These are phyloP conservation scores for Drosophila saltans DNA, from an alignment of 1,140 invertebrate genomes.

Conservation along the genomic window DNA sequence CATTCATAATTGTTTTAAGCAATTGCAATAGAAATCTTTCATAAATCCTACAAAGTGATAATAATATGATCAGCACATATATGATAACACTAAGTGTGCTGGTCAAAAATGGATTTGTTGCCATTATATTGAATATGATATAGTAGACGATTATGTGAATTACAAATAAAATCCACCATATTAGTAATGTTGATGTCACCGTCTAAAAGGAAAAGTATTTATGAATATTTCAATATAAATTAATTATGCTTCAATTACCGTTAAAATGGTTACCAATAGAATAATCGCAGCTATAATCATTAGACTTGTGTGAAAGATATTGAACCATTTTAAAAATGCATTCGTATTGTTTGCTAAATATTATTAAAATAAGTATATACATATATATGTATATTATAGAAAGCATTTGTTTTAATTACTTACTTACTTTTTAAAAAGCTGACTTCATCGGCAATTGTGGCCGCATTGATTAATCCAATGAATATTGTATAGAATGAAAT, in stretches of 20 bases:
- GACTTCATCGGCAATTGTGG: constrained; percentile 24
- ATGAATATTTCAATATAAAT: no score
- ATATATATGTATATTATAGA: not conserved
- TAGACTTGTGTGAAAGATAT: constrained; percentile 34
- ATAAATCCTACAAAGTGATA: constrained; percentile 20
- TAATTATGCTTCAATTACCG: constrained; percentile 21
- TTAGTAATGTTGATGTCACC: not conserved
- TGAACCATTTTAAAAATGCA: constrained; percentile 34
- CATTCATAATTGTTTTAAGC: not conserved
- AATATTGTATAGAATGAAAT: constrained; percentile 43
- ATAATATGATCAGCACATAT: constrained; percentile 14
- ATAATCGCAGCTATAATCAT: constrained; percentile 34
- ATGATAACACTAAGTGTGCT: not conserved
- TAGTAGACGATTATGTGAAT: constrained; percentile 38
- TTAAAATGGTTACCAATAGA: constrained; percentile 27
- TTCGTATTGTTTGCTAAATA: constrained; percentile 18
- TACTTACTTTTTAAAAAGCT: constrained; percentile 29
- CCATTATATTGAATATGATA: constrained; percentile 21
- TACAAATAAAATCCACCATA: constrained; percentile 37
- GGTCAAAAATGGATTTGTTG: constrained; percentile 26
- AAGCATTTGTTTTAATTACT: not conserved
- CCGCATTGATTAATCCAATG: constrained; percentile 39
- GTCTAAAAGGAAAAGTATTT: constrained; percentile 6
- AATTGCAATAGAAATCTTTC: no score
- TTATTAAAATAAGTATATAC: no score